Conservation (phyloP, 2,797 vertebrate species). For the Lutjanus argentimaculatus region DNA sequence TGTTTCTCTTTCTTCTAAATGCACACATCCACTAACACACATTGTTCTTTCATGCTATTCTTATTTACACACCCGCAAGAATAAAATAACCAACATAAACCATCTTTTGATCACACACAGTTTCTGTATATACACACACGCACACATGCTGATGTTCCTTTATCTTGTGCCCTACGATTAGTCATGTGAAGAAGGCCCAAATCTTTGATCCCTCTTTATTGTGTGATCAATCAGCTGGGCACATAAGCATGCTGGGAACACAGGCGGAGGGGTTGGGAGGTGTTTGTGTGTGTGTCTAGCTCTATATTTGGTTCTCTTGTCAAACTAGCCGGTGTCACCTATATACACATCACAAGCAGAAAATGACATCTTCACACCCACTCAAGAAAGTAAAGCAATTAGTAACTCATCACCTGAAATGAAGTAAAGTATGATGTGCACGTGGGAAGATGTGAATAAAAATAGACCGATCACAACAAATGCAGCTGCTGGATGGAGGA, state of each 20-base stretch:
- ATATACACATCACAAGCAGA: constrained; percentile 17
- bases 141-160: constrained; percentile 38
- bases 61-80: neutral
- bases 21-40: neutral
- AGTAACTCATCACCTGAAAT: constrained; percentile 50
- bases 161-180: constrained; percentile 44
- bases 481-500: neutral
- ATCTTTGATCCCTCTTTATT: constrained; percentile 57
- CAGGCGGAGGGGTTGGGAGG: neutral
- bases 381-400: constrained; percentile 58
- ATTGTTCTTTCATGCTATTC: neutral
- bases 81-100: neutral
- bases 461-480: constrained; percentile 40
- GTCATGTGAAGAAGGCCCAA: constrained; percentile 47
- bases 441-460: constrained; percentile 38
- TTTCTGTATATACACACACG: neutral
- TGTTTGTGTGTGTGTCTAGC: constrained; percentile 2
- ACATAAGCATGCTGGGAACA: constrained; percentile 43
- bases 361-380: constrained; percentile 51
- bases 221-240: constrained; percentile 49
- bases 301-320: constrained; percentile 32
- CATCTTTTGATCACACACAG: constrained; percentile 11
- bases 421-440: constrained; percentile 12
- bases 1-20: constrained; percentile 5
- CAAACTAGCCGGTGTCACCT: constrained; percentile 38